Base-by-base conservation (phyloP, 1,140 invertebrate genomes). In the Hestina assimilis region DNA sequence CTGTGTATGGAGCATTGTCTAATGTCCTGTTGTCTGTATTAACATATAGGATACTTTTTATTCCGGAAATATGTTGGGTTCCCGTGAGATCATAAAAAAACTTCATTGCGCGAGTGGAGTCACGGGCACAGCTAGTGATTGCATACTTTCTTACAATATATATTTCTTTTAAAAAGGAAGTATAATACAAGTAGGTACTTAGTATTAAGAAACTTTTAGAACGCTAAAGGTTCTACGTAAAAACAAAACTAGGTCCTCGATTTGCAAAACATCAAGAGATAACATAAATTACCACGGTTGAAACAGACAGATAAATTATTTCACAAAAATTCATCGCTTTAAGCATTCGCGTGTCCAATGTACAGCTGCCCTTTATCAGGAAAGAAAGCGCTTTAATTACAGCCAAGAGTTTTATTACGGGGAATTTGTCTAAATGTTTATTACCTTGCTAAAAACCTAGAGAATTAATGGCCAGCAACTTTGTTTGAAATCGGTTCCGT, bases 351-450 rank as follows among this genome's bases (percentile, higher is more conserved):
- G 41, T 45, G 41, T 19, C 12, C 40, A 26, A 11, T 14, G 19
- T 31, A 20, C 51, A 54, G 26, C 41, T 54, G 51, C 38, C 45
- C 45, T 47, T 33, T 45, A 54, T 54, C 51, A 54, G 31, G 6
- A 31, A 48, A 48, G 46, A 48, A 48, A 24, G 51, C 41, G 28
- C 41, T 45, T 42, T 45, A 54, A 54, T 54, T 45, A 45, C 38
- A 20, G 41, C 38, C 41, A 38, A 38, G 33, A 33, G 29, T 24
- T 54, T 54, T 54, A 54, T 54, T 54, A 40, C 41, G 14, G 28
- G 12, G 51, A 45, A 54, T 54, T 54, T 43, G 51, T 54, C 41
- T 43, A 54, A 54, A 54, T 35, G 51, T 45, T 54, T 54, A 31
- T 53, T 53, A 28, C 33, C 33, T 38, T 19, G 33, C 33, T 38